Base-by-base conservation (phyloP, 1,140 invertebrate species). In the Pseudomyrmex flavicornis region DNA sequence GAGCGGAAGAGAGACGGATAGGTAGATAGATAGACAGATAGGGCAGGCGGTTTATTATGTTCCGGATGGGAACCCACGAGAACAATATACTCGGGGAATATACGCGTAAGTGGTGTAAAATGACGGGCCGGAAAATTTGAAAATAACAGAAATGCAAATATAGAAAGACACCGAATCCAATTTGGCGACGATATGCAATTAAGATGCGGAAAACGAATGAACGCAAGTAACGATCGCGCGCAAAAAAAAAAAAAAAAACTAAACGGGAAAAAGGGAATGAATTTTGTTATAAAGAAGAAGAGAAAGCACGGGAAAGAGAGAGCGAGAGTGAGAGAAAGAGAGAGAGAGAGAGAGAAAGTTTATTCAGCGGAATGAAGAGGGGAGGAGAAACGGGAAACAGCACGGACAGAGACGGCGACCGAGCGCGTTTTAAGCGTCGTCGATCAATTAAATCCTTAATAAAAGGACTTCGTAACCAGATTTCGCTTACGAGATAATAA, bases 401-500 rank as follows among this genome's bases (percentile, higher is more conserved):
- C 48, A n/a, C 62, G 35, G 48, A 59, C 48, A 61, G 66, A 65
- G 61, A 63, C 44, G 61, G 26, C 52, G 74, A n/a, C 15, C 76
- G 52, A 50, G 75, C 83, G 77, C 59, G 56, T 69, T 82, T 59
- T 73, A 82, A 68, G 77, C 83, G 52, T 82, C 83, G 83, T 85
- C 77, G 77, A 85, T 85, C 83, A 85, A 85, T 85, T 85, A 82
- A 82, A 85, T 82, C 77, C 62, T 58, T 85, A 85, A 82, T 85
- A 85, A 85, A 85, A 83, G 77, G 69, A 82, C 77, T 82, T 66
- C 50, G 83, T 82, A 85, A 85, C 68, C 83, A 85, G 83, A 85
- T 85, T 82, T 85, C 83, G 80, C 77, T 85, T 82, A 85, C 77
- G 83, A 85, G 83, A 82, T 85, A 85, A 80, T 80, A 80, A 85